A percentile compares a stretch with the other conserved stretches of the same genome.
These are phyloP conservation scores for Dichetophora obliterata DNA, from an alignment of 2,888 invertebrate genomes.

Conservation along the genomic window DNA sequence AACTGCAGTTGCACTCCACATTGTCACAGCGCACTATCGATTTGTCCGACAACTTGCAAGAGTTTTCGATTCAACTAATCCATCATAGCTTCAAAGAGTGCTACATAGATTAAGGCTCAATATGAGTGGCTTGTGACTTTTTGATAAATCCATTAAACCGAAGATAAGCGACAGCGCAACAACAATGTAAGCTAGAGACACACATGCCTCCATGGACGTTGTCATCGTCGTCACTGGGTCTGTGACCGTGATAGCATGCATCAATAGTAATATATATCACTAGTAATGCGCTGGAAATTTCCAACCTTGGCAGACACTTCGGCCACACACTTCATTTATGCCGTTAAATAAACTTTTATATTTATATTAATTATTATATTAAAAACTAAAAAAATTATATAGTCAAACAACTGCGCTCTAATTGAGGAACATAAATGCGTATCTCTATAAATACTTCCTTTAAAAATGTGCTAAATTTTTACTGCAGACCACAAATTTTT, in stretches of 20 bases:
- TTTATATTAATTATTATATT: background rate
- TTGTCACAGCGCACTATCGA: slow-evolving; percentile 8
- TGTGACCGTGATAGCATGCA: slow-evolving; percentile 7
- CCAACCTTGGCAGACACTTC: background rate
- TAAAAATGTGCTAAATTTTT: slow-evolving; percentile 26
- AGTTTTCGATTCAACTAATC: slow-evolving; percentile 15
- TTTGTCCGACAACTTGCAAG: background rate
- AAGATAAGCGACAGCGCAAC: slow-evolving; percentile 5
- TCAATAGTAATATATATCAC: background rate
- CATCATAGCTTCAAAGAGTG: slow-evolving; percentile 26
- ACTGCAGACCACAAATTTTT: background rate
- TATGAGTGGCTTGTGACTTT: background rate
- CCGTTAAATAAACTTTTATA: background rate
- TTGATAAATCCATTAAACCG: background rate
- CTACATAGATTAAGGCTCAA: slow-evolving; percentile 7
- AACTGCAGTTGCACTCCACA: background rate
- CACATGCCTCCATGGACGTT: background rate
- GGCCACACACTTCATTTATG: slow-evolving; percentile 4
- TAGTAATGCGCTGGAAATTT: too few relatives aligned
- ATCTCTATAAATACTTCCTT: background rate
- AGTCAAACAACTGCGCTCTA: background rate
- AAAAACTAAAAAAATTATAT: background rate
- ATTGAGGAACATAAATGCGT: background rate
- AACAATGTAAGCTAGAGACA: slow-evolving; percentile 1
- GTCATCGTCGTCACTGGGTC: slow-evolving; percentile 14